Base-by-base conservation (phyloP, 2,113 vertebrate genomes). In the Ictalurus punctatus region DNA sequence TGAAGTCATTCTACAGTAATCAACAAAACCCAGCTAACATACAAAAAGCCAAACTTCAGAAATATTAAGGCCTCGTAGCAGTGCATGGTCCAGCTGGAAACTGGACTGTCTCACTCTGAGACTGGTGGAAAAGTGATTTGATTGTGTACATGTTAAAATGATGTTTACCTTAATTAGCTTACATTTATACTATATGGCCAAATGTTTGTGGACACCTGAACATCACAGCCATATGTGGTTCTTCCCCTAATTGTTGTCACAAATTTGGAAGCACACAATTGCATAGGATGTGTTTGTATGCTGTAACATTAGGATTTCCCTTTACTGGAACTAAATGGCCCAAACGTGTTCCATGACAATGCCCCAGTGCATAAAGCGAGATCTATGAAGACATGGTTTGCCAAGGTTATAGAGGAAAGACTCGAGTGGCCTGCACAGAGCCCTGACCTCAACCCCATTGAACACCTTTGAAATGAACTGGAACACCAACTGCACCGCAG, bases 1-100 rank as follows among this genome's bases (percentile, higher is more conserved):
- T 86, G 98, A 98, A 58, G 97, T 97, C 93, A 96, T 98, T 93
- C 96, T 99, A 88, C 97, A 97, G 93, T 99, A 96, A 74, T 48
- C 58, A 65, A 27, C 40, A 44, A 27, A 67, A n/a, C 6, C 9
- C 16, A 76, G 19, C 7, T 2, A 21, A 76, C 27, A 74, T 44
- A 44, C 34, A 61, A 63, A 48, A 19, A 90, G 90, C 92, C 93
- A 93, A 94, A 94, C 78, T 87, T 83, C 81, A 86, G 83, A 90
- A 90, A 79, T 79, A 52, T 89, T 58, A 65, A 85, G 79, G 90
- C 89, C 59, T 88, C 44, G 16, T 40, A 89, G 17, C 71, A 73
- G 58, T 30, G 8, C 73, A 83, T 82, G 69, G 87, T 92, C 89
- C 65, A 90, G 61, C 74, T 85, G 69, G 82, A 79, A 40, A 74